Conservation (phyloP, 1,140 invertebrate genomes). For the Meloidogyne exigua region DNA sequence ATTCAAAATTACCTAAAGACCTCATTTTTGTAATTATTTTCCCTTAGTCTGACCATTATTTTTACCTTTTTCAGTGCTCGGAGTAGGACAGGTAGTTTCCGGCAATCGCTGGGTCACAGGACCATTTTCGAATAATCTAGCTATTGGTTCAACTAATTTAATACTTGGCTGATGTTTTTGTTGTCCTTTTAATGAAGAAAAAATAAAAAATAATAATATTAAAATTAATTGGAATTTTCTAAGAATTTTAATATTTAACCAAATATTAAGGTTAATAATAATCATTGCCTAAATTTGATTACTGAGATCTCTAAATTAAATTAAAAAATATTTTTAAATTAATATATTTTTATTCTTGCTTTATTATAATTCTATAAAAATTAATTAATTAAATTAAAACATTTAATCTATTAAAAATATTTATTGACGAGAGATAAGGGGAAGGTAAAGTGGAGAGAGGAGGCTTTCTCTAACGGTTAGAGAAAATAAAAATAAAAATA, state of each 20-base stretch:
- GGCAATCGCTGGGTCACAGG: constrained; percentile 30
- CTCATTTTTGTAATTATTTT: not conserved
- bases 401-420: too few relatives aligned
- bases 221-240: not conserved
- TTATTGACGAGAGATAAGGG: too few relatives aligned
- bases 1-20: too few relatives aligned
- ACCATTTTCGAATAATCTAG: constrained; percentile 12
- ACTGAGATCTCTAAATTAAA: not conserved
- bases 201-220: not conserved
- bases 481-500: too few relatives aligned
- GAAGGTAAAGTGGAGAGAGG: too few relatives aligned
- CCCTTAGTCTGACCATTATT: not conserved
- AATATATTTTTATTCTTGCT: too few relatives aligned
- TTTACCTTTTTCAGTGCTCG: constrained; percentile 40
- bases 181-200: not conserved
- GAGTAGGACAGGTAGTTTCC: constrained; percentile 46
- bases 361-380: too few relatives aligned
- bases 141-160: constrained; percentile 1
- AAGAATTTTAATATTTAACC: not conserved
- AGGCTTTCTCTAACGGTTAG: too few relatives aligned
- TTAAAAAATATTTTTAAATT: not conserved
- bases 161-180: not conserved
- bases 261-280: not conserved
- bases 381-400: too few relatives aligned
- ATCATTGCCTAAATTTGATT: not conserved